Percentiles rank a stretch among this genome's conserved stretches.
Evolutionary conservation across 2,113 vertebrate species (phyloP).

Genomic region (Serinus canaria): DNA sequence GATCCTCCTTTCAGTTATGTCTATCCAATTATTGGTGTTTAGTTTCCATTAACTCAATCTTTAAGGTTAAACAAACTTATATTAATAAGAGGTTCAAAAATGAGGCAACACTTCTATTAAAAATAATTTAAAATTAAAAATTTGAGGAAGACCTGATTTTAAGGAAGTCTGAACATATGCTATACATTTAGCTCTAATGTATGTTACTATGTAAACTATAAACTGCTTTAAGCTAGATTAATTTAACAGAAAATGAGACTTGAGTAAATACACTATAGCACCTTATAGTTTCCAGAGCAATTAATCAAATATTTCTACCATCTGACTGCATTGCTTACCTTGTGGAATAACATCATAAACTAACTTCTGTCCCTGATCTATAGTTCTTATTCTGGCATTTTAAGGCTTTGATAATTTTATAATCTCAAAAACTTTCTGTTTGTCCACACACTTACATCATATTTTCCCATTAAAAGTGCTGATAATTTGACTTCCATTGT

Average conservation of each 20-base stretch:
- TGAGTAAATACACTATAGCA: fast-evolving
- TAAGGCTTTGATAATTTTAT: not conserved
- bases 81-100: not conserved
- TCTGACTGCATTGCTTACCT: not conserved
- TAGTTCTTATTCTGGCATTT: not conserved
- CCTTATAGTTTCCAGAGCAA: not conserved
- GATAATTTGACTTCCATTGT: not conserved
- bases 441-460: not conserved
- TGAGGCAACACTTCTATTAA: not conserved
- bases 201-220: not conserved
- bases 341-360: not conserved
- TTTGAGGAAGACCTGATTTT: not conserved
- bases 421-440: not conserved
- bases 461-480: not conserved
- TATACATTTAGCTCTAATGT: not conserved
- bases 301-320: not conserved
- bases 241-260: not conserved
- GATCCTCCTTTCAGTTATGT: not conserved
- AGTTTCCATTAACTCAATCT: not conserved
- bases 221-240: not conserved
- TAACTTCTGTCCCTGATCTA: not conserved
- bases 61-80: not conserved
- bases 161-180: not conserved
- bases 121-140: not conserved
- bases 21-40: not conserved